These are phyloP conservation scores for Acleris laterana DNA, from an alignment of 2,888 invertebrate genomes.

Conservation along the genomic window DNA sequence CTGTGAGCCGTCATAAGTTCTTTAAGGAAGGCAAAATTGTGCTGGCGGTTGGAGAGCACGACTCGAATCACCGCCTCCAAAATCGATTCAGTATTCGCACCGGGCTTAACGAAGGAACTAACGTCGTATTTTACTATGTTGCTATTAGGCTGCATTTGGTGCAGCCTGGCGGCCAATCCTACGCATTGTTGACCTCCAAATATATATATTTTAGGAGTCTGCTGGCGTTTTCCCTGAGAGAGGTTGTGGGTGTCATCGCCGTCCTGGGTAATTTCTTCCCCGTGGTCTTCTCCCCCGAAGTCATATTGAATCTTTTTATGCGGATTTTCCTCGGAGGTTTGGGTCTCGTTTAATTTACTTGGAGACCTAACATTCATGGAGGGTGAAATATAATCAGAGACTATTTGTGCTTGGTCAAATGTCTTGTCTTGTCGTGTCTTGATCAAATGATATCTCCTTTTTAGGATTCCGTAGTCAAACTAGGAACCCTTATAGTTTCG, in stretches of 20 bases:
- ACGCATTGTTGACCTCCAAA: neutral
- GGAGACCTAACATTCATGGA: neutral
- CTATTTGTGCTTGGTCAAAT: neutral
- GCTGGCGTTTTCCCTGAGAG: neutral
- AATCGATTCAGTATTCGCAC: constrained; percentile 1
- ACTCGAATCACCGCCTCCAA: neutral
- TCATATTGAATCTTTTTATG: too few relatives aligned
- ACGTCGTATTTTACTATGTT: neutral
- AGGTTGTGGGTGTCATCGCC: neutral
- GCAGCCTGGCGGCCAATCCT: neutral
- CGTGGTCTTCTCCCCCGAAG: too few relatives aligned
- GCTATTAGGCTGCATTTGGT: neutral
- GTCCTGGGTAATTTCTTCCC: neutral
- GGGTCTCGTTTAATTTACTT: neutral
- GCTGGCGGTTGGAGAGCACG: too few relatives aligned
- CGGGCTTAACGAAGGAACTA: constrained; percentile 1
- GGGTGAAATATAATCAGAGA: neutral
- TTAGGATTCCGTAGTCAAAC: too few relatives aligned
- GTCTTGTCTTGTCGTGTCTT: too few relatives aligned
- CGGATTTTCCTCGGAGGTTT: neutral
- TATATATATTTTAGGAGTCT: neutral
- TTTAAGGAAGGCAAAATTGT: too few relatives aligned
- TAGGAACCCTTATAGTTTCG: too few relatives aligned
- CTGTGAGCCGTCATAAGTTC: too few relatives aligned
- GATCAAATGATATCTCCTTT: neutral